Percentiles rank a stretch among this genome's conserved stretches.
Evolutionary conservation across 2,113 vertebrate species (phyloP).

Genomic region (Gavialis gangeticus): DNA sequence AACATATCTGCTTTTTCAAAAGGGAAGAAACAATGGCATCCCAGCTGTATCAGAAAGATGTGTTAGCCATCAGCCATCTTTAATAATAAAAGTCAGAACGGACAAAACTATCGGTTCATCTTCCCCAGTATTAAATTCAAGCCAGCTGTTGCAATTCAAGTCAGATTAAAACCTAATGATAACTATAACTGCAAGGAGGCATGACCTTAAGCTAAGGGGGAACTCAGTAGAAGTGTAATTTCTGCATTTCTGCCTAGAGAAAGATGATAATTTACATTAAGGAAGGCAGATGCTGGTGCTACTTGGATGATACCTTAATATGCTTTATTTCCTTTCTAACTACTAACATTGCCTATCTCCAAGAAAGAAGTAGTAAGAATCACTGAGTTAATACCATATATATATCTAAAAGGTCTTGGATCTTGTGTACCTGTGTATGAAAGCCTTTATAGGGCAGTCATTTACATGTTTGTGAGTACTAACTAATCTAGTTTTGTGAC

Average conservation of each 20-base stretch:
- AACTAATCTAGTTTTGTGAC: neutral
- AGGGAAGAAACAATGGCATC: neutral
- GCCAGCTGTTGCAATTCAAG: neutral
- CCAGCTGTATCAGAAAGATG: neutral
- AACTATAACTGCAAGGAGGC: neutral
- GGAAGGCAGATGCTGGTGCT: neutral
- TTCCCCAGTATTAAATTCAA: neutral
- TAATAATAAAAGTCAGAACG: neutral
- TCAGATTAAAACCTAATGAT: neutral
- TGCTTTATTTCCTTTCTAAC: neutral
- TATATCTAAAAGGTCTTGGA: neutral
- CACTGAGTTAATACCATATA: neutral
- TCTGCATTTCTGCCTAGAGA: neutral
- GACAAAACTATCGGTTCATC: neutral
- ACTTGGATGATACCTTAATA: neutral
- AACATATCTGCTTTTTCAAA: neutral
- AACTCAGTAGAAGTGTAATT: neutral
- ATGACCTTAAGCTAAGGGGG: neutral
- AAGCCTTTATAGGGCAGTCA: neutral
- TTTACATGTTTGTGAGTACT: neutral
- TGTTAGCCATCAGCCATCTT: neutral
- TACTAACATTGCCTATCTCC: neutral
- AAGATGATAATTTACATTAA: accelerated
- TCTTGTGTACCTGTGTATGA: neutral
- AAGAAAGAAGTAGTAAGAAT: neutral